A percentile compares a stretch with the other conserved stretches of the same genome.
These are phyloP conservation scores for Julus scanicus DNA, from an alignment of 2,888 invertebrate species.

Conservation along the genomic window DNA sequence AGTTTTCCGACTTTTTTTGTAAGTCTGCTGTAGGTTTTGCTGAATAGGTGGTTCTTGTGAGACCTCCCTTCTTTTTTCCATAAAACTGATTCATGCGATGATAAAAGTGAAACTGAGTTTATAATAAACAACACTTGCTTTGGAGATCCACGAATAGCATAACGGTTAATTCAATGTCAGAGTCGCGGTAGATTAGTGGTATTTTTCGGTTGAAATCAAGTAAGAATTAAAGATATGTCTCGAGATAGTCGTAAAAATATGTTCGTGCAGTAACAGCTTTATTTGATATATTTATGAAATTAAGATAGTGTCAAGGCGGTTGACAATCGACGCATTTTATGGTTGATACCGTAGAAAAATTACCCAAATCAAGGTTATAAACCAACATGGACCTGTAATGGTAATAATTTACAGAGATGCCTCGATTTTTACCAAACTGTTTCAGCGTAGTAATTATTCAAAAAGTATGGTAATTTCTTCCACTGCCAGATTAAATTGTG, in stretches of 20 bases:
- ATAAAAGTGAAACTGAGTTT: not conserved
- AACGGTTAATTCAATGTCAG: not conserved
- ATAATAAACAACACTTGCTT: not conserved
- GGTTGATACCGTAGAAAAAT: no score
- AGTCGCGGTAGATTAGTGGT: not conserved
- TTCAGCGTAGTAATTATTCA: no score
- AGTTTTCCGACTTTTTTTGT: not conserved
- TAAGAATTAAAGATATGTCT: not conserved
- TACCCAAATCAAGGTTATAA: no score
- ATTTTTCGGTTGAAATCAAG: not conserved
- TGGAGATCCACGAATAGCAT: not conserved
- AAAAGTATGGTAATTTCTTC: no score
- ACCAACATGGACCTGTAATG: no score
- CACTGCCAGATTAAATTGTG: no score
- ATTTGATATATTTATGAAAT: no score
- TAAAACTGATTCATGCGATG: constrained; percentile 13
- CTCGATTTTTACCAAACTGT: no score
- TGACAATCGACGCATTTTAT: no score
- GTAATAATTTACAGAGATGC: no score
- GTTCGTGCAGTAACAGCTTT: no score
- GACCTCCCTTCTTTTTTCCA: not conserved
- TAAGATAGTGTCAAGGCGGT: no score
- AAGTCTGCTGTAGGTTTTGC: not conserved
- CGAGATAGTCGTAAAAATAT: not conserved
- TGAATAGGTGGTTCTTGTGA: not conserved